Evolutionary conservation across 2,888 invertebrate species (phyloP), one percentile per base, ranked within the genome.

Genomic region (Cephus pygmeus): DNA sequence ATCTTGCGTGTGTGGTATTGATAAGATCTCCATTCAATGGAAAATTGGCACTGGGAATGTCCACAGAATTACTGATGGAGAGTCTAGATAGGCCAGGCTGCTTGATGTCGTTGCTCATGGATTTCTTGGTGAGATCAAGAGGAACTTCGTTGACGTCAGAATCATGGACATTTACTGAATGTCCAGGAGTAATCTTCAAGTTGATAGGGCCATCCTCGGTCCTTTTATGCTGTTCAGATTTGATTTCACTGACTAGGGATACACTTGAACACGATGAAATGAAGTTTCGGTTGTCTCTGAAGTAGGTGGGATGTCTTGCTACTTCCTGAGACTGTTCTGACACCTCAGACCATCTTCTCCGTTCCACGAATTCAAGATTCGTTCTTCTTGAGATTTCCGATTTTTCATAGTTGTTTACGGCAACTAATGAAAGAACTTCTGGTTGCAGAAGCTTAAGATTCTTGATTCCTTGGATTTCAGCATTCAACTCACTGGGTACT

Each of bases 111-210:
- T 76, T 85, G 12, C 83, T 82, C 68, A 85, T 85, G 11, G 89
- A 86, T 91, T 97, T 97, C 88, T 96, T 96, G 77, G 95, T 95
- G 35, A 96, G 92, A 91, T 97, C 96, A 77, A 96, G 93, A 0
- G 96, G 94, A 34, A 93, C 90, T 80, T 92, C 92, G 34, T 90
- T 89, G 56, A 23, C 23, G 3, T 23, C 23, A 34, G 82, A 83
- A 1, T 77, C 74, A 71, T 73, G 83, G 12, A 69, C 77, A 6
- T 83, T 81, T 3, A 33, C 69, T 2, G 75, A 75, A 75, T 77
- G 56, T 73, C 69, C 73, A 78, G 77, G 73, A 12, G 78, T 75
- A 73, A 85, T 89, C 81, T 87, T 88, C 83, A 88, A 78, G 81
- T 88, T 88, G 77, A 90, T 90, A 78, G 89, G 91, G 86, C 88